These are phyloP conservation scores for Chrysopa pallens DNA, from an alignment of 1,140 invertebrate genomes.

Conservation along the genomic window DNA sequence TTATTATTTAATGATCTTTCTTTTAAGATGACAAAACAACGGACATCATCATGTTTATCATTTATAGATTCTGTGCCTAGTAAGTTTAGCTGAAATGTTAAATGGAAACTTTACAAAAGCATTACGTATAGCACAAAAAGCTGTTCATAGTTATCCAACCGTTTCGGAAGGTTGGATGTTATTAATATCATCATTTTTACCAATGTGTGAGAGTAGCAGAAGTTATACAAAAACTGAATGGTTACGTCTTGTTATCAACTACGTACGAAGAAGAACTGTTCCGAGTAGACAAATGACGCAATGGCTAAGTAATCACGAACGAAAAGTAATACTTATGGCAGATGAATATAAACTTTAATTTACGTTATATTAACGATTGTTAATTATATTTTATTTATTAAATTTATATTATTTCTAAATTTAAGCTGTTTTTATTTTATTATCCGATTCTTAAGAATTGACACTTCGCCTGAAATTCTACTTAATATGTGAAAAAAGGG, in stretches of 20 bases:
- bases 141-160: conserved; percentile 17
- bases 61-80: conserved; percentile 13
- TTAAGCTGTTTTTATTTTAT: too few species aligned
- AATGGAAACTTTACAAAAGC: conserved; percentile 11
- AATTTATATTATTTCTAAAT: too few species aligned
- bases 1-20: too few species aligned
- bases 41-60: too few species aligned
- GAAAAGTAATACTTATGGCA: neutral
- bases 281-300: neutral
- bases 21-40: too few species aligned
- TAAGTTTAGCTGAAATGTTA: conserved; percentile 11
- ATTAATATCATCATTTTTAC: neutral
- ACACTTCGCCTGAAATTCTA: too few species aligned
- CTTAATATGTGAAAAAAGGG: too few species aligned
- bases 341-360: neutral
- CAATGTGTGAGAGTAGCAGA: neutral
- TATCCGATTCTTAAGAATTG: too few species aligned
- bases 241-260: neutral
- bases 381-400: too few species aligned
- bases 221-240: neutral
- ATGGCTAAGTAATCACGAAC: neutral
- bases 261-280: neutral
- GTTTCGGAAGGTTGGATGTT: neutral
- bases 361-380: too few species aligned
- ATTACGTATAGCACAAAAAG: conserved; percentile 15